Percentiles rank a stretch among this genome's conserved stretches.
phyloP scores from a whole-genome alignment of 2,113 vertebrate genomes.

The Aix galericulata region DNA sequence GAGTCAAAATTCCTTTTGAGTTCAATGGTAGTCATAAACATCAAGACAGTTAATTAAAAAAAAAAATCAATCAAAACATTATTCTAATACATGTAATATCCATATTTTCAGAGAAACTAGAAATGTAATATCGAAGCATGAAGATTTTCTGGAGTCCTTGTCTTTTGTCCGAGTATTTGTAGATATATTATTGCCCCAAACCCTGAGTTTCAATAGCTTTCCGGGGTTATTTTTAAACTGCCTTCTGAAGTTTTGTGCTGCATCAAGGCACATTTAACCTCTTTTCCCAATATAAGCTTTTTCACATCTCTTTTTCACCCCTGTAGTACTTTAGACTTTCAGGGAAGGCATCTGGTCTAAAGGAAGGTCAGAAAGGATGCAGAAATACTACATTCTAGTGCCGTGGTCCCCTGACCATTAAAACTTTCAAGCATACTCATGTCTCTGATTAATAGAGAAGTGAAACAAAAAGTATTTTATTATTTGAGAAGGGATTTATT shows the following conservation, averaged over 20 bases:
- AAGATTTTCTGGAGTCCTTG: background rate
- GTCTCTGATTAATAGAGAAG: background rate
- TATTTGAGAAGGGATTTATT: background rate
- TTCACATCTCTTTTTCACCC: background rate
- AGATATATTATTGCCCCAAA: background rate
- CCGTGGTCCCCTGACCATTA: background rate
- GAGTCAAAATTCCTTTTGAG: background rate
- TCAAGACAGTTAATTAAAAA: background rate
- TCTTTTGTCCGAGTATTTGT: background rate
- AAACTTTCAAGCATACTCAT: background rate
- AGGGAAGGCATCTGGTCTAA: background rate
- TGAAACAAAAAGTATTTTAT: background rate
- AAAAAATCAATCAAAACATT: background rate
- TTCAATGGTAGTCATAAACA: background rate
- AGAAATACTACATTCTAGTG: background rate
- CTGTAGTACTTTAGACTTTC: background rate
- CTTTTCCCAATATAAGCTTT: background rate
- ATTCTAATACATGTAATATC: background rate
- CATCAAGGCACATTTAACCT: background rate
- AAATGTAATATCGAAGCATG: background rate
- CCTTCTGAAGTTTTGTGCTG: background rate
- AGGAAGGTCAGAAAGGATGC: background rate
- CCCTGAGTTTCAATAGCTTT: background rate
- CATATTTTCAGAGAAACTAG: background rate
- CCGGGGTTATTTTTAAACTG: constrained; percentile 6